These are phyloP conservation scores for Zaprionus capensis DNA, from an alignment of 1,140 invertebrate genomes.

Conservation along the genomic window DNA sequence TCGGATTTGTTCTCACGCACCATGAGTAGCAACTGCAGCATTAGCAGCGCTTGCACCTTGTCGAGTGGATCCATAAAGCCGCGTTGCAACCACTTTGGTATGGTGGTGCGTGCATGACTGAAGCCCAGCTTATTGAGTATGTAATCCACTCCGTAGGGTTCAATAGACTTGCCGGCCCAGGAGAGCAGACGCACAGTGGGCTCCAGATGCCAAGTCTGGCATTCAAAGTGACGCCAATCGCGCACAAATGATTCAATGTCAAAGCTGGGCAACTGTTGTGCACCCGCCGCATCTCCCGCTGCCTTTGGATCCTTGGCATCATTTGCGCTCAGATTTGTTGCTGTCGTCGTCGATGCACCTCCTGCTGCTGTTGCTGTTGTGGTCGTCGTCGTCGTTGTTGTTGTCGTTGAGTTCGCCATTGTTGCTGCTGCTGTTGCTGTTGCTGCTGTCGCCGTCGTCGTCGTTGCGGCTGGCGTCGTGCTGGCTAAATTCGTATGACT, in stretches of 20 bases:
- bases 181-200: slow-evolving; percentile 96
- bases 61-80: slow-evolving; percentile 98
- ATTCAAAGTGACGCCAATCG: slow-evolving; percentile 95
- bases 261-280: slow-evolving; percentile 53
- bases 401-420: slow-evolving; percentile 24
- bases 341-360: slow-evolving; percentile 7
- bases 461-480: slow-evolving; percentile 25
- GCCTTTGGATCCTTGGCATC: slow-evolving; percentile 49
- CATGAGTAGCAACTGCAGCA: slow-evolving; percentile 88
- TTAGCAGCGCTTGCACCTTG: slow-evolving; percentile 90
- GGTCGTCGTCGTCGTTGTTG: slow-evolving; percentile 11
- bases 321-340: slow-evolving; percentile 17
- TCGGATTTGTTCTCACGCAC: slow-evolving; percentile 84
- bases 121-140: slow-evolving; percentile 98
- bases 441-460: slow-evolving; percentile 21
- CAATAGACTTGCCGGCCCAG: slow-evolving; percentile 98
- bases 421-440: slow-evolving; percentile 20
- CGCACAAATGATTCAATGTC: slow-evolving; percentile 82
- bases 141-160: slow-evolving; percentile 98
- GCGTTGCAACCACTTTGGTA: slow-evolving; percentile 99
- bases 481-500: slow-evolving; percentile 67
- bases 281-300: slow-evolving; percentile 1
- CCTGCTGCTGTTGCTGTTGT: slow-evolving; percentile 31
- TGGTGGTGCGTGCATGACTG: slow-evolving; percentile 97
- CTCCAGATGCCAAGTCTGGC: slow-evolving; percentile 98